Conservation (phyloP, 2,113 vertebrate genomes). For the Sminthopsis crassicaudata region DNA sequence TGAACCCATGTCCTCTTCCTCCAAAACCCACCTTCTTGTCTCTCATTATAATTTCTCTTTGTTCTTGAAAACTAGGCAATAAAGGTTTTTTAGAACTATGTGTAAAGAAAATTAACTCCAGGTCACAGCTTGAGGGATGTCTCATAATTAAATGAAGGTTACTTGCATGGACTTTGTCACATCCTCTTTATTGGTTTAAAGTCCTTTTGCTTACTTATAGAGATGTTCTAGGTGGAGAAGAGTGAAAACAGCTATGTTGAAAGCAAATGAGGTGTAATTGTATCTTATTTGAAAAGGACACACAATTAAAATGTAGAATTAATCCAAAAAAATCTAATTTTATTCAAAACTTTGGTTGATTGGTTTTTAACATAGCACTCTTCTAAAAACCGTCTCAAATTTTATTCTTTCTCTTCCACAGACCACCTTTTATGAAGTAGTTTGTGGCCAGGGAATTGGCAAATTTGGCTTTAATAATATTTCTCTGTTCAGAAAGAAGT, state of each 20-base stretch:
- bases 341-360: background rate
- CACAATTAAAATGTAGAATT: too few relatives aligned
- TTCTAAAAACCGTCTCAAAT: slow-evolving; percentile 12
- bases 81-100: slow-evolving; percentile 30
- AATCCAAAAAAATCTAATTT: background rate
- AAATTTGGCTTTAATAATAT: slow-evolving; percentile 31
- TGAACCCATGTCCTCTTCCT: background rate
- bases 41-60: slow-evolving; percentile 55
- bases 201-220: background rate
- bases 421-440: slow-evolving; percentile 8
- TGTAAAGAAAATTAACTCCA: slow-evolving; percentile 47
- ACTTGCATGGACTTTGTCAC: slow-evolving; percentile 8
- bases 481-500: slow-evolving; percentile 38
- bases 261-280: background rate
- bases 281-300: background rate
- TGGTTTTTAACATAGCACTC: slow-evolving; percentile 15
- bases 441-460: slow-evolving; percentile 38
- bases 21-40: background rate
- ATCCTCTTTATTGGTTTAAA: background rate
- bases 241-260: background rate
- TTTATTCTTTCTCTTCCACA: slow-evolving; percentile 31
- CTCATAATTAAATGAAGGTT: background rate
- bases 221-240: background rate
- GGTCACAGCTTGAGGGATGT: slow-evolving; percentile 7
- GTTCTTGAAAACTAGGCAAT: slow-evolving; percentile 60